phyloP scores from a whole-genome alignment of 37 sponge, comb jelly and placozoan genomes.

The Bolinopsis microptera region DNA sequence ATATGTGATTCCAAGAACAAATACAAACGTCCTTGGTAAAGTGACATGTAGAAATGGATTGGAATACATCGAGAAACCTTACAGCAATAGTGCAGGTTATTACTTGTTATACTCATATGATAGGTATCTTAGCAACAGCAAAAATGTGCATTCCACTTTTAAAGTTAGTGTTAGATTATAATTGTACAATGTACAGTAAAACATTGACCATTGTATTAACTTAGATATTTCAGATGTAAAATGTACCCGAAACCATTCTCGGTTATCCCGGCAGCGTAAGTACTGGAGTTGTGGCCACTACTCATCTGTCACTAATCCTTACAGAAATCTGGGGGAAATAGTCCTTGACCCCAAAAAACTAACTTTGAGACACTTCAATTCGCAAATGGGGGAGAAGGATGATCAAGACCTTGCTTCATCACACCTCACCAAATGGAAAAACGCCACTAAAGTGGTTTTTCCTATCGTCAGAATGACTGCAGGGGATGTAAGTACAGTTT shows the following conservation, averaged over 20 bases:
- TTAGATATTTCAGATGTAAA: constrained; percentile 5
- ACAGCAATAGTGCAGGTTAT: neutral
- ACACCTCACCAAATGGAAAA: constrained; percentile 24
- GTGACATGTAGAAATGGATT: constrained; percentile 52
- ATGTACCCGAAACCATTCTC: neutral
- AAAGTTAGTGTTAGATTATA: too few relatives aligned
- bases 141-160: too few relatives aligned
- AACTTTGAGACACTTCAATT: neutral
- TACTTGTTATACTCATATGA: too few relatives aligned
- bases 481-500: neutral
- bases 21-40: constrained; percentile 6
- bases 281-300: constrained; percentile 37
- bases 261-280: neutral
- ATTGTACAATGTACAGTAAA: too few relatives aligned
- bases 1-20: constrained; percentile 12
- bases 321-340: constrained; percentile 7
- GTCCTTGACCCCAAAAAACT: constrained; percentile 33
- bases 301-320: constrained; percentile 34
- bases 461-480: constrained; percentile 39
- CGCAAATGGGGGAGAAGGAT: neutral
- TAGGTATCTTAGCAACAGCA: too few relatives aligned
- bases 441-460: constrained; percentile 30
- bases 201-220: too few relatives aligned
- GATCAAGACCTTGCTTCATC: neutral
- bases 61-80: constrained; percentile 58